A percentile compares a stretch with the other conserved stretches of the same genome.
Conservation (phyloP, 2,888 invertebrate genomes). For the Actias luna region DNA sequence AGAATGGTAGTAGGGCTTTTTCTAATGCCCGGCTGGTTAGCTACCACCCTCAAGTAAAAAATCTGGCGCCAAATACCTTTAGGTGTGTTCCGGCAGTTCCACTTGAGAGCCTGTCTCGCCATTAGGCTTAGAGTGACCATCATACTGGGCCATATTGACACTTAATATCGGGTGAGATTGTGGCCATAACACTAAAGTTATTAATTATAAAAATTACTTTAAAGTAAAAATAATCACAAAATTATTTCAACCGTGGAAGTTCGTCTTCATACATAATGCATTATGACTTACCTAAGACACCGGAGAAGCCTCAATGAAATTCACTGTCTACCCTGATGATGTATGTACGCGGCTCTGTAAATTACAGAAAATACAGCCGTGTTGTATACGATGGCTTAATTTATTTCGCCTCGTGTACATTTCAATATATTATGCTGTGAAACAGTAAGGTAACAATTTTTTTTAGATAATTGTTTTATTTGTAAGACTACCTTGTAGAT, state of each 20-base stretch:
- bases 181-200: neutral
- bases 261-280: neutral
- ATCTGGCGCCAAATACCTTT: too few species aligned
- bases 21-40: too few species aligned
- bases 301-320: neutral
- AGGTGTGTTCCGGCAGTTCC: too few species aligned
- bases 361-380: constrained; percentile 18
- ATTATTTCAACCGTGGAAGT: neutral
- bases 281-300: constrained; percentile 7
- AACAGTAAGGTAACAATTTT: neutral
- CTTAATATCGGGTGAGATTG: too few species aligned
- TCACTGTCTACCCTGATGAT: constrained; percentile 15
- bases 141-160: too few species aligned
- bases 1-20: too few species aligned
- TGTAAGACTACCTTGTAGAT: neutral
- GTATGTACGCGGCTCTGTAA: constrained; percentile 9
- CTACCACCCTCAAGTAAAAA: too few species aligned
- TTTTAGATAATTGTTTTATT: neutral
- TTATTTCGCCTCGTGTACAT: constrained; percentile 23
- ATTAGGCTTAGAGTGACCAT: too few species aligned
- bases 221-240: neutral
- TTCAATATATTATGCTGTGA: neutral
- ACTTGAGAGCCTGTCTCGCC: too few species aligned
- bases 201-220: neutral
- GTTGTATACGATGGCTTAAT: constrained; percentile 23